phyloP scores from a whole-genome alignment of 2,888 invertebrate species.

The Orgyia antiqua region DNA sequence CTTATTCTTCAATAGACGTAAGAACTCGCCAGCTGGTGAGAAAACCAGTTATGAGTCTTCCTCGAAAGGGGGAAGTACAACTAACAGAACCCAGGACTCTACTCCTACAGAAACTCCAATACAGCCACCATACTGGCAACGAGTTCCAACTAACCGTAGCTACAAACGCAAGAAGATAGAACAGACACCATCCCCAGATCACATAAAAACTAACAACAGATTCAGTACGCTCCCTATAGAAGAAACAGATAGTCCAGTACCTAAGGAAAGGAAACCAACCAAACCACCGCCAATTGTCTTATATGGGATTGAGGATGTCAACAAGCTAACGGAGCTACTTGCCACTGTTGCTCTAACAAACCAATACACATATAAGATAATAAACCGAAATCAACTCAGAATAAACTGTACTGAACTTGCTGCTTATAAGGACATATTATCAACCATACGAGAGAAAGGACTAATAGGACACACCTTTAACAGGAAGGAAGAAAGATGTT shows the following conservation, averaged over 20 bases:
- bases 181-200: not conserved
- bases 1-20: not conserved
- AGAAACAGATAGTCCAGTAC: not conserved
- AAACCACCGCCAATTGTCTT: too few species aligned
- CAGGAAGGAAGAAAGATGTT: conserved; percentile 3
- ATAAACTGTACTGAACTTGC: not conserved
- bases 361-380: not conserved
- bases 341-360: not conserved
- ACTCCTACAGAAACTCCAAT: too few species aligned
- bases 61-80: too few species aligned
- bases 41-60: not conserved
- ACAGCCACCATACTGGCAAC: not conserved
- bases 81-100: too few species aligned
- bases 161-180: not conserved
- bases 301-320: too few species aligned
- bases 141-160: not conserved
- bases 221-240: not conserved
- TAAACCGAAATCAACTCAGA: not conserved
- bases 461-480: conserved; percentile 10
- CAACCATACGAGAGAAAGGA: conserved; percentile 1
- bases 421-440: not conserved
- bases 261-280: not conserved
- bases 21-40: not conserved
- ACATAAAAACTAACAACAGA: not conserved
- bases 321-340: too few species aligned